Evolutionary conservation across 2,113 vertebrate species (phyloP), one percentile per base, ranked within the genome.

Genomic region (Pogonocichla stellata): DNA sequence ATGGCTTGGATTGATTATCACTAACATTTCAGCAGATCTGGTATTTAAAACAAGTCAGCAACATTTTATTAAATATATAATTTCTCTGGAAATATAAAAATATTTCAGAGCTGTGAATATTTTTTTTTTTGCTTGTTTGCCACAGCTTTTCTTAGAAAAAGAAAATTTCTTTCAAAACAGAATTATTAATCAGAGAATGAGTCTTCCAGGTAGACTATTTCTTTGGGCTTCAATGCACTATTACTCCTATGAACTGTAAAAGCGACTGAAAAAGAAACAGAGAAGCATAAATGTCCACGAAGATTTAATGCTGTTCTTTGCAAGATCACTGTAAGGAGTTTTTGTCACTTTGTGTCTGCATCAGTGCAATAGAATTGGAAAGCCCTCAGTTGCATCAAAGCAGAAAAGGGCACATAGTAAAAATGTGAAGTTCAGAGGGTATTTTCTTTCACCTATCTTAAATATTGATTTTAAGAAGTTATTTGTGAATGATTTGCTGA

Each of bases 71-170:
- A 50, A 54, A 87, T 56, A 28, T 36, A n/a, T 24, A 0, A 5
- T 73, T 90, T 84, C 1, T 43, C 29, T 93, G 38, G 33, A 88
- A 92, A 81, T 58, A 24, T 2, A 23, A 70, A 85, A 82, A 50
- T 0, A 42, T 34, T 58, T 81, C 8, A 38, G 4, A 40, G 3
- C 4, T n/a, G 5, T 62, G n/a, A 70, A 53, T 1, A 2, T 5
- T 4, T 36, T 54, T 58, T 58, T 38, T 58, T 38, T 14, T 5
- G 2, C 19, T 56, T 48, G 5, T 45, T 38, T 70, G 11, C 1
- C 23, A 54, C 25, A 53, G 12, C 8, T 10, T 77, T 58, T 40
- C 19, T 18, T 47, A 43, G 29, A 60, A 81, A 8, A 83, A 42
- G 1, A 45, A 45, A 45, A 20, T 45, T 45, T 60, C 6, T 38